Evolutionary conservation across 2,888 invertebrate genomes (phyloP), one percentile per base, ranked within the genome.

Genomic region (Machimus atricapillus): DNA sequence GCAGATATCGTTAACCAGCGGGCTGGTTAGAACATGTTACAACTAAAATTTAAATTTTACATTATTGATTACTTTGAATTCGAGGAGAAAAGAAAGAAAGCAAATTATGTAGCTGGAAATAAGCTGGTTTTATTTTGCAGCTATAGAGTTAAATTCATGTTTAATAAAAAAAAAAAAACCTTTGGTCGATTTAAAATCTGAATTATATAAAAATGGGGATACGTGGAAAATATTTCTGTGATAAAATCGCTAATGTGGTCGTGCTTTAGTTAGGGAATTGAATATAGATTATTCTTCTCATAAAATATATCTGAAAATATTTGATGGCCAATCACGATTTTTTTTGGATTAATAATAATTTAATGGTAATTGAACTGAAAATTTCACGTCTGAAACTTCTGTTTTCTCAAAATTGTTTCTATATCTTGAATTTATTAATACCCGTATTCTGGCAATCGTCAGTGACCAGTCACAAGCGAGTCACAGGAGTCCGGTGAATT

Each of bases 81-180:
- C 14, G 66, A 66, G 66, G 66, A 27, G 9, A n/a, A 58, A 23
- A n/a, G 1, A 66, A 66, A 27, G 9, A 14, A 66, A 66, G 12
- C 66, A 66, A 37, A 76, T 37, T 34, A 19, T 34, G 27, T 46
- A 78, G 34, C 58, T 58, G 37, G 31, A 58, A 82, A 14, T 52
- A 34, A 82, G 58, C 82, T 82, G 82, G 82, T 56, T 82, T 82
- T 52, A 82, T 34, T 58, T 82, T 82, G 56, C 56, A 58, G 82
- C 52, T 58, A 82, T 23, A 34, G 27, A 19, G 2, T 23, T 23
- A 66, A 23, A 66, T 27, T 23, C 66, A 66, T 66, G 23, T 66
- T 23, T 19, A 40, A 40, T 40, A 23, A 19, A 23, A 46, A 14
- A 46, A 46, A 46, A 3, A 46, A 46, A 46, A 16, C 43, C 12